These are phyloP conservation scores for Telmatherina bonti DNA, from an alignment of 2,797 vertebrate genomes.

Conservation along the genomic window DNA sequence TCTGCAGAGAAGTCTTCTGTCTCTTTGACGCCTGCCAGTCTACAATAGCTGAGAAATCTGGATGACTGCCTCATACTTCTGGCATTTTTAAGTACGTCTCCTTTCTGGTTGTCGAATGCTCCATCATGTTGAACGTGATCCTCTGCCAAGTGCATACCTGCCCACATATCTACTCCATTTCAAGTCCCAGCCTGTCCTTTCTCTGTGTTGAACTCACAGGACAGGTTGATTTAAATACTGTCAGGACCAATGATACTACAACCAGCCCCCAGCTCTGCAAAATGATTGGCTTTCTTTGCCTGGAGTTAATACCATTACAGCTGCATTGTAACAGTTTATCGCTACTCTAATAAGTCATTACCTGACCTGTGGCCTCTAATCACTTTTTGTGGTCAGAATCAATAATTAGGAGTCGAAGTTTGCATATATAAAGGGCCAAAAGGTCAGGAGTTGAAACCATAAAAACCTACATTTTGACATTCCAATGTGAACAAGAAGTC, in stretches of 20 bases:
- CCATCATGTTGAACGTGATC: slow-evolving; percentile 51
- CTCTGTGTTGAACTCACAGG: slow-evolving; percentile 41
- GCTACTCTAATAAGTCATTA: neutral
- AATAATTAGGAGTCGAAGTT: neutral
- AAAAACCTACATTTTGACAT: slow-evolving; percentile 18
- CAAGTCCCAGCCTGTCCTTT: slow-evolving; percentile 43
- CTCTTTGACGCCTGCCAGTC: slow-evolving; percentile 71
- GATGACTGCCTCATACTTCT: slow-evolving; percentile 64
- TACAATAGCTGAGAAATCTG: slow-evolving; percentile 53
- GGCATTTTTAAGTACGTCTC: slow-evolving; percentile 55
- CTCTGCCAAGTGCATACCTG: slow-evolving; percentile 59
- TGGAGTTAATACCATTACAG: slow-evolving; percentile 4
- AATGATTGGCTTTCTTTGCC: slow-evolving; percentile 14
- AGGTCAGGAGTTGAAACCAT: neutral
- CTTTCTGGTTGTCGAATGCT: slow-evolving; percentile 60
- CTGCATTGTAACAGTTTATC: neutral
- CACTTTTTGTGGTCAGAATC: neutral
- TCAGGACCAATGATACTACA: slow-evolving; percentile 49
- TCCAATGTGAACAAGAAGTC: neutral
- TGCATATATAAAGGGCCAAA: neutral
- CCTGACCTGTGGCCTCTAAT: neutral
- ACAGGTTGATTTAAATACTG: slow-evolving; percentile 37
- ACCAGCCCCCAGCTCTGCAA: slow-evolving; percentile 19
- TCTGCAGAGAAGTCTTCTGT: slow-evolving; percentile 60
- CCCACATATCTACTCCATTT: slow-evolving; percentile 58